These are phyloP conservation scores for Junco hyemalis DNA, from an alignment of 2,113 vertebrate species.

Conservation along the genomic window DNA sequence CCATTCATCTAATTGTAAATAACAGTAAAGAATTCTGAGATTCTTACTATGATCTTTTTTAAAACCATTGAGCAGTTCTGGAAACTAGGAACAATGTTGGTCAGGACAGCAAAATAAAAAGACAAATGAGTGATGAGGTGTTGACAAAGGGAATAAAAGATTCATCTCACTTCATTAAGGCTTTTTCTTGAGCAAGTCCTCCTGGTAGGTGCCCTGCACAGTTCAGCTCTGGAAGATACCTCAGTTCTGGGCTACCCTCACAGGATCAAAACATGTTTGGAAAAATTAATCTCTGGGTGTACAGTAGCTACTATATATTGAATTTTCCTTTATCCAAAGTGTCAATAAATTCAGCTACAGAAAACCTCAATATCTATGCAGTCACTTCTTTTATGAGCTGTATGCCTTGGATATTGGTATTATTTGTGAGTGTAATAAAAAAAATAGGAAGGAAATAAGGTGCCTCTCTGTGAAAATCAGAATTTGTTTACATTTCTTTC, in stretches of 20 bases:
- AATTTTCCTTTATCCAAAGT: neutral
- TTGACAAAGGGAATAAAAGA: neutral
- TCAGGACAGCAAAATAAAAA: neutral
- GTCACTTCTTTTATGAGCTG: neutral
- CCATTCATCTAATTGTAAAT: neutral
- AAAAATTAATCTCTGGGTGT: neutral
- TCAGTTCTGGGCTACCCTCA: neutral
- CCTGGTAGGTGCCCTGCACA: neutral
- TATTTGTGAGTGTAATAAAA: neutral
- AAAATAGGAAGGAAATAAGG: neutral
- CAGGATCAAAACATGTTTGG: neutral
- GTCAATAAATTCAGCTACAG: neutral
- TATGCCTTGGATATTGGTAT: fast-evolving
- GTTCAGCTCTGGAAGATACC: neutral
- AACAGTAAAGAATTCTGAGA: neutral
- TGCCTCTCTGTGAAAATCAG: neutral
- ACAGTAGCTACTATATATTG: neutral
- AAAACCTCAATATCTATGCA: neutral
- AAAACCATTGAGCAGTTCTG: neutral
- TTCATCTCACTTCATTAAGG: neutral
- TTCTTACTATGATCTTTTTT: neutral
- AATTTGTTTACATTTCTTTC: neutral
- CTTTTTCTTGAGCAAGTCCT: neutral
- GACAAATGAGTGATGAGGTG: neutral
- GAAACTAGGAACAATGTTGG: neutral